A percentile compares a stretch with the other conserved stretches of the same genome.
Conservation (phyloP, 2,113 vertebrate genomes). For the Leucoraja erinaceus region DNA sequence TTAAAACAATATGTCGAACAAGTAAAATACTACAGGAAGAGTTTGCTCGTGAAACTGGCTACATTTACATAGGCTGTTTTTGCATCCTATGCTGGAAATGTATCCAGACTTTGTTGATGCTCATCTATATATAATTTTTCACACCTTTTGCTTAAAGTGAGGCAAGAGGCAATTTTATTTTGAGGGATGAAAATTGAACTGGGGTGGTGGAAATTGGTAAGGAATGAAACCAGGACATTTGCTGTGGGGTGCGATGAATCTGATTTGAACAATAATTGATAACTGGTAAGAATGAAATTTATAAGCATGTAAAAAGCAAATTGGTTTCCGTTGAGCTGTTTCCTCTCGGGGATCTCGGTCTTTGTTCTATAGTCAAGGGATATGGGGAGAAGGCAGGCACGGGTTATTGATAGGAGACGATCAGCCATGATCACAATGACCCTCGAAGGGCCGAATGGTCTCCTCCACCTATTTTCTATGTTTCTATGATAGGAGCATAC, state of each 20-base stretch:
- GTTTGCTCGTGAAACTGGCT: neutral
- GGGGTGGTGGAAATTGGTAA: neutral
- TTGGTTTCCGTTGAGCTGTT: neutral
- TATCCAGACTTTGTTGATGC: neutral
- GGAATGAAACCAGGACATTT: neutral
- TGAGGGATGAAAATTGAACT: neutral
- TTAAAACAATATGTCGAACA: conserved; percentile 6
- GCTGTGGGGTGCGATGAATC: neutral
- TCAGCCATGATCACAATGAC: too few relatives aligned
- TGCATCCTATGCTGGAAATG: neutral
- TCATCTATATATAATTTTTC: neutral
- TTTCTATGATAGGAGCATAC: too few relatives aligned
- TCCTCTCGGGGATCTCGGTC: neutral
- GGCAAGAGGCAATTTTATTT: neutral
- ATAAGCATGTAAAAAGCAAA: neutral
- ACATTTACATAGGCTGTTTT: neutral
- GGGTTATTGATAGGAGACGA: too few relatives aligned
- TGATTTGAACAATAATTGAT: neutral
- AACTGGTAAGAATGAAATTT: neutral
- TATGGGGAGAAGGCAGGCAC: too few relatives aligned
- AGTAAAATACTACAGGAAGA: neutral
- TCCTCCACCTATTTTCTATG: too few relatives aligned
- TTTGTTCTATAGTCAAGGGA: too few relatives aligned
- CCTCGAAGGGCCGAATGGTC: too few relatives aligned
- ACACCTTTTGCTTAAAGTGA: neutral